Conservation (phyloP, 2,888 invertebrate species). For the Zaprionus lineosus region DNA sequence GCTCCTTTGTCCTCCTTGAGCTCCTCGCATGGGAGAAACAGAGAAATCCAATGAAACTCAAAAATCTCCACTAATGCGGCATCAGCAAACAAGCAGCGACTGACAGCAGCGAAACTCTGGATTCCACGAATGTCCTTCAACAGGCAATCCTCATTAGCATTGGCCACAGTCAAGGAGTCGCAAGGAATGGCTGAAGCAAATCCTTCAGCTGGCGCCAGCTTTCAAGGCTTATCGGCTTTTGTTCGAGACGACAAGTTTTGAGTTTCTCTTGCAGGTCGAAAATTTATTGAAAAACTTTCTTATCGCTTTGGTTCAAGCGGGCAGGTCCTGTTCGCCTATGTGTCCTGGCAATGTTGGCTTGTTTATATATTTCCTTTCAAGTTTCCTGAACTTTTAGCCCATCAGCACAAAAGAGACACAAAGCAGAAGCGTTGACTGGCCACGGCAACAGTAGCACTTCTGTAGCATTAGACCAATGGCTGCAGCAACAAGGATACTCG, state of each 20-base stretch:
- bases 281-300: conserved; percentile 79
- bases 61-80: conserved; percentile 73
- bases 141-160: conserved; percentile 61
- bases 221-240: conserved; percentile 71
- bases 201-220: conserved; percentile 37
- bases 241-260: conserved; percentile 59
- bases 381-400: conserved; percentile 61
- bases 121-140: conserved; percentile 55
- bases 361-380: conserved; percentile 63
- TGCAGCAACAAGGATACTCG: conserved; percentile 23
- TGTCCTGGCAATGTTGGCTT: conserved; percentile 35
- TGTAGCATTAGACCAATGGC: too few species aligned
- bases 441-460: conserved; percentile 22
- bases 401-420: conserved; percentile 21
- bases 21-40: too few species aligned
- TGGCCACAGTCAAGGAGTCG: conserved; percentile 6
- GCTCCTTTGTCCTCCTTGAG: conserved; percentile 7
- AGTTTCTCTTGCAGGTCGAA: conserved; percentile 58
- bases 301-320: conserved; percentile 57
- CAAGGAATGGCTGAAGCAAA: too few species aligned
- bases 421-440: conserved; percentile 29
- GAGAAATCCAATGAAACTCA: conserved; percentile 66
- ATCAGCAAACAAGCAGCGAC: conserved; percentile 64
- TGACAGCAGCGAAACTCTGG: not conserved
- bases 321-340: conserved; percentile 33